These are phyloP conservation scores for Cephus spinipes DNA, from an alignment of 2,888 invertebrate genomes.

Conservation along the genomic window DNA sequence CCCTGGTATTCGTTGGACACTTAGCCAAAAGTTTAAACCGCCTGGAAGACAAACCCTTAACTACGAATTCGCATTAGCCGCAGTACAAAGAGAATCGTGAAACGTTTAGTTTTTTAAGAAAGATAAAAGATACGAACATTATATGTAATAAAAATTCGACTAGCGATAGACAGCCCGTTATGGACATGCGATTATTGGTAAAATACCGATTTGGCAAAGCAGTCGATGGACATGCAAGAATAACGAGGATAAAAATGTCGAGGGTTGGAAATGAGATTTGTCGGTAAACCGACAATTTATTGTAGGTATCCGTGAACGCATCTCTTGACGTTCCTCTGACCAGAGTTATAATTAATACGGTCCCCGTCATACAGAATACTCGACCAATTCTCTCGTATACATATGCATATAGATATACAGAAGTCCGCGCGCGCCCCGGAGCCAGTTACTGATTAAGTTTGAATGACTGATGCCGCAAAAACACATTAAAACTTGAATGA, in stretches of 20 bases:
- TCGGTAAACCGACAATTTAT: slow-evolving; percentile 67
- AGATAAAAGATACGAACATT: not conserved
- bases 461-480: slow-evolving; percentile 67
- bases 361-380: slow-evolving; percentile 56
- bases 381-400: slow-evolving; percentile 56
- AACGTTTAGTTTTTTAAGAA: not conserved
- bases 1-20: slow-evolving; percentile 29
- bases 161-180: not conserved
- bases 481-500: slow-evolving; percentile 67
- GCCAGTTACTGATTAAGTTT: slow-evolving; percentile 64
- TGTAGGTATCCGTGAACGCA: slow-evolving; percentile 62
- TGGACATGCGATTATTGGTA: not conserved
- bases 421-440: slow-evolving; percentile 27
- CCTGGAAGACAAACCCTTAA: not conserved
- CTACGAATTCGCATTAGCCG: not conserved
- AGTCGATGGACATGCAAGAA: not conserved
- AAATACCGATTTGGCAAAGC: not conserved
- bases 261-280: slow-evolving; percentile 65
- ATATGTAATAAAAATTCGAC: not conserved
- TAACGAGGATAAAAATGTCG: slow-evolving; percentile 56
- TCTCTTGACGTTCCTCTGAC: slow-evolving; percentile 64
- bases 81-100: not conserved
- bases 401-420: not conserved
- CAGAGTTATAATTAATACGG: slow-evolving; percentile 66
- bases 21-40: not conserved